Conservation (phyloP, 2,113 vertebrate species). For the Megaleporinus macrocephalus region DNA sequence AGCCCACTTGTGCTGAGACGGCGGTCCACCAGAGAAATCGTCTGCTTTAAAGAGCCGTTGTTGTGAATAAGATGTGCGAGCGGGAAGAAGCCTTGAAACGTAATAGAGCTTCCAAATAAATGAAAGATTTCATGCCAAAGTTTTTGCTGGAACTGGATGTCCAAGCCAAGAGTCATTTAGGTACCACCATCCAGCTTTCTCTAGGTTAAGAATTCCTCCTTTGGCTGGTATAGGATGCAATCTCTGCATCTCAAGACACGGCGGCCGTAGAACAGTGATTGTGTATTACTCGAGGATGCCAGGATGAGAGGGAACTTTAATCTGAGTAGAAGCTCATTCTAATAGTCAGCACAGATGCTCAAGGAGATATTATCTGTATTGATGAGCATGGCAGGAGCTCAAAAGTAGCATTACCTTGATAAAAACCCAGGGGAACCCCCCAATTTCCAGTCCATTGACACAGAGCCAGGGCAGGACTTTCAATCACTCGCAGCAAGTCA, state of each 20-base stretch:
- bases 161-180: too few species aligned
- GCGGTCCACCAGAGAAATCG: too few species aligned
- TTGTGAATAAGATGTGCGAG: too few species aligned
- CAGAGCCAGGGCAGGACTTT: constrained; percentile 22
- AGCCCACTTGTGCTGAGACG: too few species aligned
- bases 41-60: too few species aligned
- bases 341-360: constrained; percentile 42
- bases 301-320: constrained; percentile 9
- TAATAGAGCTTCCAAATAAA: too few species aligned
- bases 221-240: not conserved
- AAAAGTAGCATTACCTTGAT: constrained; percentile 57
- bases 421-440: constrained; percentile 35
- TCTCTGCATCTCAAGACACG: constrained; percentile 17
- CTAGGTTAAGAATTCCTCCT: constrained; percentile 35
- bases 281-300: constrained; percentile 38
- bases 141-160: too few species aligned
- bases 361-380: constrained; percentile 54
- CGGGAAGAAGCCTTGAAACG: too few species aligned
- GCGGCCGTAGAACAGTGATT: constrained; percentile 40
- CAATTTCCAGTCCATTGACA: constrained; percentile 36
- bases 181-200: not conserved
- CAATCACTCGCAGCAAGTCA: constrained; percentile 8
- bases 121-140: too few species aligned
- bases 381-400: constrained; percentile 56
- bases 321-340: constrained; percentile 32